phyloP scores from a whole-genome alignment of 2,888 invertebrate species.

The Micoletzkya japonica region DNA sequence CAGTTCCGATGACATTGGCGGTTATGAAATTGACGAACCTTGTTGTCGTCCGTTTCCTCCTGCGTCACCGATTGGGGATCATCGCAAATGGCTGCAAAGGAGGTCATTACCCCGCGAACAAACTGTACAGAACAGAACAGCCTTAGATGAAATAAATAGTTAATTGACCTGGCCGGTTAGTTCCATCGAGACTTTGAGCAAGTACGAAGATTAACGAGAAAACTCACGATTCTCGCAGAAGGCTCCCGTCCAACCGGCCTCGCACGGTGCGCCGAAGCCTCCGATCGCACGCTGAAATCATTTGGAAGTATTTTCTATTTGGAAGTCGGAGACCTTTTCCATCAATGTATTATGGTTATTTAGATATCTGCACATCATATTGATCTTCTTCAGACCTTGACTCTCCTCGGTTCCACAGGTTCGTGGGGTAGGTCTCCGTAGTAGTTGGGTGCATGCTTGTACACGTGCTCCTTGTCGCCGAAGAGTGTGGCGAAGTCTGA shows the following conservation, averaged over 20 bases:
- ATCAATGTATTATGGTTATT: not conserved
- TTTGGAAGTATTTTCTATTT: not conserved
- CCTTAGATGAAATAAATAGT: not conserved
- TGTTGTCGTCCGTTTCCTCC: slow-evolving; percentile 8
- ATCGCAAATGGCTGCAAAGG: slow-evolving; percentile 33
- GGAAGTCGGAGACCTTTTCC: not conserved
- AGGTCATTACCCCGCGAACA: not conserved
- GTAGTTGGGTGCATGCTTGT: slow-evolving; percentile 22
- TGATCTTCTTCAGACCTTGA: slow-evolving; percentile 9
- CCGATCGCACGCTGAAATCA: slow-evolving; percentile 4
- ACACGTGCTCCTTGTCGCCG: no score
- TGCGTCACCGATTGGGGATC: slow-evolving; percentile 12
- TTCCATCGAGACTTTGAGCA: not conserved
- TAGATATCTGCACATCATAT: not conserved
- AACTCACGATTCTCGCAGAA: slow-evolving; percentile 39
- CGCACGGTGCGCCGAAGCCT: slow-evolving; percentile 29
- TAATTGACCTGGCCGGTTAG: not conserved
- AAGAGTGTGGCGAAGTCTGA: no score
- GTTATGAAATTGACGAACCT: not conserved
- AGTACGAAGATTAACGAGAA: not conserved
- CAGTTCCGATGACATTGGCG: not conserved
- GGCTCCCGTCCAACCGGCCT: slow-evolving; percentile 42
- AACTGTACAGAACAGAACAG: not conserved
- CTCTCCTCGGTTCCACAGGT: slow-evolving; percentile 3
- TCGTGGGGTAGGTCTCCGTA: slow-evolving; percentile 9